phyloP scores from a whole-genome alignment of 1,140 invertebrate species.

The Drosophila seguyi region DNA sequence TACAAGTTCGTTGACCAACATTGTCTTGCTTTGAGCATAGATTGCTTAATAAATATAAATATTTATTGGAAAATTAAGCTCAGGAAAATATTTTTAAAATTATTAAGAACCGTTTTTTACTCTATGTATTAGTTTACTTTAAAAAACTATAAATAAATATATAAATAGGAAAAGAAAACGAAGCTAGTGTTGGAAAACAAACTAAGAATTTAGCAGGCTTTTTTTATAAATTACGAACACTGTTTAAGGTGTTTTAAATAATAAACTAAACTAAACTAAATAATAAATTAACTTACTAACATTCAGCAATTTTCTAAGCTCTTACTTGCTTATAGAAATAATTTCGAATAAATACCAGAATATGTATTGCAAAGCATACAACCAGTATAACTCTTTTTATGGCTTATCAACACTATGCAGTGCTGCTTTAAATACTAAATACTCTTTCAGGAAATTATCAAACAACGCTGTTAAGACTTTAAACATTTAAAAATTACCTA shows the following conservation, averaged over 20 bases:
- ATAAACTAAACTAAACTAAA: no score
- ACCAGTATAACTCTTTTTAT: neutral
- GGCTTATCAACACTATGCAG: neutral
- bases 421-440: neutral
- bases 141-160: neutral
- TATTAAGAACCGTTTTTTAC: neutral
- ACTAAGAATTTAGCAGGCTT: neutral
- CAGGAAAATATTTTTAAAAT: neutral
- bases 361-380: neutral
- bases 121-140: neutral
- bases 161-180: neutral
- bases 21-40: neutral
- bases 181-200: neutral
- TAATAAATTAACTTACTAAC: no score
- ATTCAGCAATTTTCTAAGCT: neutral
- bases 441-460: neutral
- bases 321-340: neutral
- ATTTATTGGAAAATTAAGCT: no score
- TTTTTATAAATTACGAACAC: neutral
- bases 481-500: neutral
- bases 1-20: constrained; percentile 20
- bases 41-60: neutral
- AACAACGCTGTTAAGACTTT: neutral
- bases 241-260: neutral
- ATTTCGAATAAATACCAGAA: neutral